These are phyloP conservation scores for Sebastes taczanowskii DNA, from an alignment of 2,797 vertebrate species.

Conservation along the genomic window DNA sequence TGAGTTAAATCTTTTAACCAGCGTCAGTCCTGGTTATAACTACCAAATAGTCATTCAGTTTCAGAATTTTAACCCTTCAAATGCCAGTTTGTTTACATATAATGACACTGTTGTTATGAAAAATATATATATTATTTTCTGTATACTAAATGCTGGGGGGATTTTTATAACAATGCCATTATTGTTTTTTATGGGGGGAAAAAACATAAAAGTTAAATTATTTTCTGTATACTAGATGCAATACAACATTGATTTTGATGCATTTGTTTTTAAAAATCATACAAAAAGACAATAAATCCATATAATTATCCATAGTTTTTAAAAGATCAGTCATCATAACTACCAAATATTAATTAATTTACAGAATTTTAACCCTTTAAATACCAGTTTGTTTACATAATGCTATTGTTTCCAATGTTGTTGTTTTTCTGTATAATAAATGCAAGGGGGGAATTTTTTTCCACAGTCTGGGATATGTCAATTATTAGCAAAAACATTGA, in stretches of 20 bases:
- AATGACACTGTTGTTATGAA: neutral
- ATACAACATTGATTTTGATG: too few relatives aligned
- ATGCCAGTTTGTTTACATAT: neutral
- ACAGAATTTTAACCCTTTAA: fast-evolving
- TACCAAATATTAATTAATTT: too few relatives aligned
- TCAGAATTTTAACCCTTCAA: neutral
- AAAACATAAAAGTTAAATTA: neutral
- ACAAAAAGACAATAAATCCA: too few relatives aligned
- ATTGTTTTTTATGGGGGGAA: neutral
- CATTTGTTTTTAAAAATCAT: too few relatives aligned
- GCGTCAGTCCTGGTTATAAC: neutral
- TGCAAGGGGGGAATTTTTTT: too few relatives aligned
- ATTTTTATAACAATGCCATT: neutral
- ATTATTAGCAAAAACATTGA: too few relatives aligned
- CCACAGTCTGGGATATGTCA: too few relatives aligned
- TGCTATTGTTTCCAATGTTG: too few relatives aligned
- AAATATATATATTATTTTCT: neutral
- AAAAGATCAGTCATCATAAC: too few relatives aligned
- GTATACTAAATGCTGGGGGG: neutral
- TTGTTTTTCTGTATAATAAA: too few relatives aligned
- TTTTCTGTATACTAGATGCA: neutral
- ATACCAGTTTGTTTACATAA: too few relatives aligned
- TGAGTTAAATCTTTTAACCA: neutral
- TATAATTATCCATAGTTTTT: too few relatives aligned
- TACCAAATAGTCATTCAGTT: neutral